Percentiles rank a stretch among this genome's conserved stretches.
These are phyloP conservation scores for Cossypha niveicapilla DNA, from an alignment of 2,797 vertebrate species.

Conservation along the genomic window DNA sequence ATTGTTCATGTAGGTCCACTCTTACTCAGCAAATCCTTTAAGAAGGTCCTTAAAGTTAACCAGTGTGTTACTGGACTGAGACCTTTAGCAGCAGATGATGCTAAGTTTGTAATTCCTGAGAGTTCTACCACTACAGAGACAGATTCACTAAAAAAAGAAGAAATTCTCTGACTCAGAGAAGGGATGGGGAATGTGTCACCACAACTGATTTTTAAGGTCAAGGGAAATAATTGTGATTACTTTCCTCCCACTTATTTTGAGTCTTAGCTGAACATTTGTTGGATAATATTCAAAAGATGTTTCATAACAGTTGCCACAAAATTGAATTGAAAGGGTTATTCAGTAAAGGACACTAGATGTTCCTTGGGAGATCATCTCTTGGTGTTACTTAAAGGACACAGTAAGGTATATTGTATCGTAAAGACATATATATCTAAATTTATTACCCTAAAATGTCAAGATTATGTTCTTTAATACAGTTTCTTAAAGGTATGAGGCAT, in stretches of 20 bases:
- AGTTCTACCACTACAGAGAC: neutral
- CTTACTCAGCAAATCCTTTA: neutral
- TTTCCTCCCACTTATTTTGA: neutral
- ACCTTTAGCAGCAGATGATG: neutral
- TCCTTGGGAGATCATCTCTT: neutral
- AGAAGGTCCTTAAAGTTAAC: neutral
- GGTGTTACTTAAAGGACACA: neutral
- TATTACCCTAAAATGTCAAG: neutral
- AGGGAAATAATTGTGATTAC: neutral
- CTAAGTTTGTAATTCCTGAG: neutral
- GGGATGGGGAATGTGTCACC: neutral
- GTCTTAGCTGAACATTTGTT: neutral
- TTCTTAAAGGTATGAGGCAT: neutral
- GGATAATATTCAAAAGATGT: neutral
- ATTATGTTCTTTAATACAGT: neutral
- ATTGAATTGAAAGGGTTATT: neutral
- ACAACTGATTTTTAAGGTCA: neutral
- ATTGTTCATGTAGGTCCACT: neutral
- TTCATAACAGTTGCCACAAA: neutral
- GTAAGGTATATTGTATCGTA: neutral
- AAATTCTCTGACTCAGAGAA: neutral
- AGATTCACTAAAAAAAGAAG: neutral
- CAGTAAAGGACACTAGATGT: neutral
- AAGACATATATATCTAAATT: neutral
- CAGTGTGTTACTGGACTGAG: neutral